A percentile compares a stretch with the other conserved stretches of the same genome.
These are phyloP conservation scores for Sminthurinus signatus DNA, from an alignment of 1,140 invertebrate species.

Conservation along the genomic window DNA sequence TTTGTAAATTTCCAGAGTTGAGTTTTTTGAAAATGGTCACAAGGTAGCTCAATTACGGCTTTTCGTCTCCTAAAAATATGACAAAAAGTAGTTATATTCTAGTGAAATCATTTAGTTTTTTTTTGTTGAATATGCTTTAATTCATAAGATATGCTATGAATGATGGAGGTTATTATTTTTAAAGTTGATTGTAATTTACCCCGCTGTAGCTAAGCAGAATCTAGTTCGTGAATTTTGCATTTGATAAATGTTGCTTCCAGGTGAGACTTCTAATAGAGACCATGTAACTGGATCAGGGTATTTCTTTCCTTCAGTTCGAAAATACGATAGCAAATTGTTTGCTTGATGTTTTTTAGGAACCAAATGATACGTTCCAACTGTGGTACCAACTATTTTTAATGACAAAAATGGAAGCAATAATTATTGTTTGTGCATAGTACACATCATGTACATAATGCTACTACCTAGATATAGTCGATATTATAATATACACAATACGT, in stretches of 20 bases:
- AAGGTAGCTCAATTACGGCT: neutral
- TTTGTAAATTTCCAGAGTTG: constrained; percentile 1
- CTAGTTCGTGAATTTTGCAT: neutral
- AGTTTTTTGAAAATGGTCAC: neutral
- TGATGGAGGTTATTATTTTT: too few species aligned
- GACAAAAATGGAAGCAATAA: neutral
- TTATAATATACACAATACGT: neutral
- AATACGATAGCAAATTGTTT: constrained; percentile 8
- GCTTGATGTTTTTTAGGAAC: neutral
- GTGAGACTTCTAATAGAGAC: neutral
- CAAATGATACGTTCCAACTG: neutral
- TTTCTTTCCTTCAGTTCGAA: neutral
- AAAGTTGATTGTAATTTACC: too few species aligned
- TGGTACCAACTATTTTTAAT: neutral
- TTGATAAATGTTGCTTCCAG: neutral
- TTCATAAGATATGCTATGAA: too few species aligned
- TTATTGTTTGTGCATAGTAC: too few species aligned
- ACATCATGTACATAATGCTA: too few species aligned
- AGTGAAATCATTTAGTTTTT: neutral
- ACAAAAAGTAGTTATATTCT: neutral
- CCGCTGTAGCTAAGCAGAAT: neutral
- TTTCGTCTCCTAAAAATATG: neutral
- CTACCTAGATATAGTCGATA: too few species aligned
- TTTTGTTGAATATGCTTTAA: neutral
- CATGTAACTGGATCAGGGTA: constrained; percentile 3